Conservation (phyloP, 2,797 vertebrate genomes). For the Sebastes vulpes region DNA sequence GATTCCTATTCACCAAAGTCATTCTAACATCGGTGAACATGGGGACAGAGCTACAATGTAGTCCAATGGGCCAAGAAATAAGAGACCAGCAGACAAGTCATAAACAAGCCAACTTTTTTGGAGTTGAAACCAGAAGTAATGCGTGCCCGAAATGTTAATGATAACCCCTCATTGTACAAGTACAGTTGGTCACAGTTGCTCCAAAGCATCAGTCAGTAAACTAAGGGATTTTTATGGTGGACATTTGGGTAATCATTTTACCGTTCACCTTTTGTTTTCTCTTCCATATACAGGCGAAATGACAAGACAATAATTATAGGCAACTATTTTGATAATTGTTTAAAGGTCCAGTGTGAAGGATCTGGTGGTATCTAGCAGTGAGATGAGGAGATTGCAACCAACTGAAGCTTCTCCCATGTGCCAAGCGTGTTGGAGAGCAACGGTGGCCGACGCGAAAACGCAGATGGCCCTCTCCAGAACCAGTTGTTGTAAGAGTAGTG, state of each 20-base stretch:
- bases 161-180: background rate
- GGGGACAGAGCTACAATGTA: background rate
- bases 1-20: background rate
- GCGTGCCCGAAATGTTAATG: background rate
- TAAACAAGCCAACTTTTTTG: background rate
- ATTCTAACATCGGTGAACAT: background rate
- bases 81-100: background rate
- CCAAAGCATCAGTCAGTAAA: background rate
- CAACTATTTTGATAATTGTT: background rate
- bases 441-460: no score
- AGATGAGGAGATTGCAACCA: no score
- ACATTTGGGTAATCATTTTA: background rate
- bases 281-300: background rate
- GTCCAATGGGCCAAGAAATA: background rate
- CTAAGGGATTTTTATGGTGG: background rate
- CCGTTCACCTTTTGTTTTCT: background rate
- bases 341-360: background rate
- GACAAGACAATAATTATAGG: background rate
- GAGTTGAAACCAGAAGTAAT: background rate
- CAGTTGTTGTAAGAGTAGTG: no score
- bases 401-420: no score
- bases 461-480: no score
- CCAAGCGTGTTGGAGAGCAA: no score
- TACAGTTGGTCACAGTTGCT: background rate
- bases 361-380: no score